Base-by-base conservation (phyloP, 2,113 vertebrate genomes). In the Eubucco bourcierii region DNA sequence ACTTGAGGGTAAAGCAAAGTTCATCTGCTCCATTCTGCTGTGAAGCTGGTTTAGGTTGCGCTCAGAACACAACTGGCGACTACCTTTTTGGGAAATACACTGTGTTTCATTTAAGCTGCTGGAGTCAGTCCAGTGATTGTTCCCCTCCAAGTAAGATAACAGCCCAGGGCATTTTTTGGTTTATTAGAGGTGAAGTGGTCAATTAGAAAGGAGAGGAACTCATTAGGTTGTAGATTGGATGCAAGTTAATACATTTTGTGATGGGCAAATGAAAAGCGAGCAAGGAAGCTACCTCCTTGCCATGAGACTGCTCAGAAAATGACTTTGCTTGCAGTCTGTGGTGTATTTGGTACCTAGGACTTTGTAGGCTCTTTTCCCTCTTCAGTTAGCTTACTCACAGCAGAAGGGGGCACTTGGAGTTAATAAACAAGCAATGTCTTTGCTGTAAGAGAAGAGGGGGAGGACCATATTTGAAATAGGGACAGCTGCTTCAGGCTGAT, bases 71-170 rank as follows among this genome's bases (percentile, higher is more conserved):
- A 80, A 93, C 21, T 85, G 60, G 56, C 47, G 56, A 33, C 53
- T 90, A 74, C 82, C 88, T 88, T 88, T 90, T 75, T 71, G 90
- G 90, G 90, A 83, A 93, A 88, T 72, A 53, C 37, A n/a, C 25
- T 74, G 15, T 47, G 25, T 78, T 92, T 94, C 86, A 91, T 93
- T 91, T 94, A 88, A 91, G 39, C 82, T 83, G 76, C 68, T 91
- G 72, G 56, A 93, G 11, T 63, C 37, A 53, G 15, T 78, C 65
- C 76, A 90, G 64, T 44, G 90, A 78, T 93, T 80, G 85, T 80
- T 91, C 21, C n/a, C 4, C 46, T 79, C 16, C 33, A 75, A 70
- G 66, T 56, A 74, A 88, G 84, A 61, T 90, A 93, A 90, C 59
- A 84, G 47, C 70, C 63, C 41, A 72, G 39, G 86, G 74, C 63